A percentile compares a stretch with the other conserved stretches of the same genome.
Evolutionary conservation across 2,113 vertebrate genomes (phyloP).

Genomic region (Clarias macrocephalus): DNA sequence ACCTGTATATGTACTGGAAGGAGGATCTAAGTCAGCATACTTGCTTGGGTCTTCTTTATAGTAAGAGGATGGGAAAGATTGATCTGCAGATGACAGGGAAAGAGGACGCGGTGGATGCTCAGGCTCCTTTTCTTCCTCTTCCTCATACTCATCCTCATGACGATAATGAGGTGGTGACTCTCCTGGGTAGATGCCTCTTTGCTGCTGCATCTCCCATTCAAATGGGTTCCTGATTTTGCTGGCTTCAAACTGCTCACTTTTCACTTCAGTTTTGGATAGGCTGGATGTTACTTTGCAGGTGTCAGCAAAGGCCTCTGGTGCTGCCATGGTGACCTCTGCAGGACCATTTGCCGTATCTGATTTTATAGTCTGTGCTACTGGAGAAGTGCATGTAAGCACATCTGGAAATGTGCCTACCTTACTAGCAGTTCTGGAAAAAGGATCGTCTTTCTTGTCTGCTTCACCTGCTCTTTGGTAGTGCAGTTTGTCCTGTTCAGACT

Average conservation of each 20-base stretch:
- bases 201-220: conserved; percentile 71
- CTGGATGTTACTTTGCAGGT: conserved; percentile 54
- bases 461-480: conserved; percentile 56
- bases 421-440: conserved; percentile 53
- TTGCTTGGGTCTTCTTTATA: conserved; percentile 66
- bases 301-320: conserved; percentile 54
- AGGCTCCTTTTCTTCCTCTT: conserved; percentile 75
- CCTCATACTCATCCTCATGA: conserved; percentile 74
- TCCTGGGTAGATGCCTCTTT: conserved; percentile 69
- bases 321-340: conserved; percentile 75
- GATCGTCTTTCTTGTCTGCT: conserved; percentile 50
- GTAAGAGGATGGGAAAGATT: conserved; percentile 72
- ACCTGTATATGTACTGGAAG: conserved; percentile 66
- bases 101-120: conserved; percentile 80
- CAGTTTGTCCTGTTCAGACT: conserved; percentile 54
- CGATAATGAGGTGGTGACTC: conserved; percentile 74
- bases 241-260: conserved; percentile 62
- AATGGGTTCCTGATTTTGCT: conserved; percentile 64
- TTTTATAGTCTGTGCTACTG: conserved; percentile 59
- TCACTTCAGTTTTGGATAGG: conserved; percentile 59
- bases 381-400: conserved; percentile 66
- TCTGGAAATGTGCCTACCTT: conserved; percentile 63
- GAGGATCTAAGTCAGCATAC: conserved; percentile 67
- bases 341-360: conserved; percentile 79
- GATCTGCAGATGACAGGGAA: conserved; percentile 79